phyloP scores from a whole-genome alignment of 92 coral and sea anemone species.

The Anthopleura xanthogrammica region DNA sequence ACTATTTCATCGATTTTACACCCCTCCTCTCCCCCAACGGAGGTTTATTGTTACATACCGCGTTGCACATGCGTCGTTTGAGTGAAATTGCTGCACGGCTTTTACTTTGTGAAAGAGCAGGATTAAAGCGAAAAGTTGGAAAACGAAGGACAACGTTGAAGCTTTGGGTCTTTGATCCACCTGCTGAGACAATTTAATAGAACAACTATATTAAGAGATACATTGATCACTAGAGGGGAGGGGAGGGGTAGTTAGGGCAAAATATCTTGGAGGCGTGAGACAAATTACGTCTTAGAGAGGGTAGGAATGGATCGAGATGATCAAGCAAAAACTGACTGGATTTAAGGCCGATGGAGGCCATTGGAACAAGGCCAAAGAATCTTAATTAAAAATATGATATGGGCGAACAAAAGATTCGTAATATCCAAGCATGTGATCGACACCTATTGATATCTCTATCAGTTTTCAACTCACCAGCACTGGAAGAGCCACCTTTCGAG shows the following conservation, averaged over 20 bases:
- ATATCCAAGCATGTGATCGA: not conserved
- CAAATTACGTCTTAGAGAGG: not conserved
- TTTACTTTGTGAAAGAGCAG: not conserved
- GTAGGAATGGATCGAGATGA: not conserved
- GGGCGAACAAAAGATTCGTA: too few relatives aligned
- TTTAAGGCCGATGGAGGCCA: too few relatives aligned
- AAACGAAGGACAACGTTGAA: not conserved
- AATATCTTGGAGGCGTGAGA: too few relatives aligned
- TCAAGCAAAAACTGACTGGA: not conserved
- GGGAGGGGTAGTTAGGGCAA: not conserved
- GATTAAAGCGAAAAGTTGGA: not conserved
- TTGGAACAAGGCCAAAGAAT: too few relatives aligned
- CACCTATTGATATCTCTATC: not conserved
- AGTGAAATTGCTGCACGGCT: not conserved
- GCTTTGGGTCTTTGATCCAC: not conserved
- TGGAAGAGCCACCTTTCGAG: not conserved
- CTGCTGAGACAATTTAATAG: not conserved
- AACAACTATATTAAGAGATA: not conserved
- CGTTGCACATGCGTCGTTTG: slow-evolving; percentile 2
- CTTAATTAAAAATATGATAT: too few relatives aligned
- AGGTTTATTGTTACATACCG: not conserved
- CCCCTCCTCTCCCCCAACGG: not conserved
- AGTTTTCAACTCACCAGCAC: not conserved
- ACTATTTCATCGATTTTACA: not conserved
- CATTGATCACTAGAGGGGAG: not conserved